Evolutionary conservation across 1,140 invertebrate genomes (phyloP), one percentile per base, ranked within the genome.

Genomic region (Bombus confusus): DNA sequence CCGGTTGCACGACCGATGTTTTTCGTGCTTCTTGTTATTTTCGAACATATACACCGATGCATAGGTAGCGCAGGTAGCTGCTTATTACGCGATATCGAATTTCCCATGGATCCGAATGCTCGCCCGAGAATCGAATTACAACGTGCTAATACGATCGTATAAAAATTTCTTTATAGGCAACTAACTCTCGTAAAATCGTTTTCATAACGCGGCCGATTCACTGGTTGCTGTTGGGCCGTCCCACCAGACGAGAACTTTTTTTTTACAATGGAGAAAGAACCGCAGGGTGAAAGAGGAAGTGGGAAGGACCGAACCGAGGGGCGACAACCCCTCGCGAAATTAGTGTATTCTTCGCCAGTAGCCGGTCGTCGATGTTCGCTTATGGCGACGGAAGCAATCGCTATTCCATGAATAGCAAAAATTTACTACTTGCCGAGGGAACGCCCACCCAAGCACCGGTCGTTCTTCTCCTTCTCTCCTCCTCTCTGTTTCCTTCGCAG

Each of bases 371-470:
- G 88, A 80, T 64, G 82, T 34, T 82, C 75, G 86, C 57, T 86
- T 85, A 87, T 80, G 88, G 86, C 88, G 84, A 88, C 90, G 89
- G 90, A 92, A 93, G 93, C 93, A 94, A 94, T 94, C 90, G 92
- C 90, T 93, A 92, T 94, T 94, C 90, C 92, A 94, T 94, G 94
- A 94, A 94, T 94, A 94, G 92, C 89, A 93, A 94, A 94, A 93
- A 91, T 93, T 92, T 90, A 87, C 89, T 89, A 83, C 86, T 85
- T 64, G 84, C 78, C 81, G 76, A 66, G 86, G 78, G 86, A 78
- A 71, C 85, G 66, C 80, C 82, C 83, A 79, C 34, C 83, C 34
- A 62, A n/a, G 37, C 69, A 62, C 31, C 41, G 34, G 69, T 43
- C 62, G 31, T 34, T 77, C 68, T 68, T 78, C 37, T 72, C 73